Base-by-base conservation (phyloP, 2,888 invertebrate species). In the Venusia cambrica region DNA sequence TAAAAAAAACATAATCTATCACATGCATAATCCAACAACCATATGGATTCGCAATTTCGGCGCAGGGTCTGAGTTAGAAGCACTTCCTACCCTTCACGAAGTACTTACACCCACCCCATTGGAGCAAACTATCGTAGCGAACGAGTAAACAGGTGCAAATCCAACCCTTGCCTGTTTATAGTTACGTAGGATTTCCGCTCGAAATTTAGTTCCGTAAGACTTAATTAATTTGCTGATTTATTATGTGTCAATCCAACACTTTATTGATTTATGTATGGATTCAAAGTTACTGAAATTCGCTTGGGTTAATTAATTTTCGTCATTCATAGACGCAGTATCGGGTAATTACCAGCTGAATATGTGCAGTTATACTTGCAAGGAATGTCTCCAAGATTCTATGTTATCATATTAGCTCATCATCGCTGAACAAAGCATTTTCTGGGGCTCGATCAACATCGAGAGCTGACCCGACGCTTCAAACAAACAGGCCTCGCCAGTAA, bases 111-210 rank as follows among this genome's bases (percentile, higher is more conserved):
- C 9, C 16, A 28, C 20, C 28, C 40, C 28, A 31, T 20, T 27
- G 31, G 25, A 33, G 36, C 20, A 18, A 37, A 31, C 27, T 45
- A 40, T 36, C 24, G 31, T 19, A 32, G 10, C 20, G 10, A 31
- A 30, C 21, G 33, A 19, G 33, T 36, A 30, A 39, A 33, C 34
- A 34, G 44, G 31, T 41, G 41, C 35, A 21, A 38, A 32, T 13
- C 24, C 16, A 17, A 36, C 22, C 32, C 27, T 13, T n/a, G 5
- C 17, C 10, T 25, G 13, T n/a, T n/a, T n/a, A n/a, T n/a, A n/a
- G n/a, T n/a, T n/a, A n/a, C n/a, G n/a, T n/a, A n/a, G n/a, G n/a
- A n/a, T n/a, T n/a, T n/a, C n/a, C n/a, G n/a, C n/a, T n/a, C n/a
- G n/a, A n/a, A n/a, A n/a, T n/a, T n/a, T n/a, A n/a, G n/a, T n/a